phyloP scores from a whole-genome alignment of 2,113 vertebrate genomes.

The Urocolius indicus region DNA sequence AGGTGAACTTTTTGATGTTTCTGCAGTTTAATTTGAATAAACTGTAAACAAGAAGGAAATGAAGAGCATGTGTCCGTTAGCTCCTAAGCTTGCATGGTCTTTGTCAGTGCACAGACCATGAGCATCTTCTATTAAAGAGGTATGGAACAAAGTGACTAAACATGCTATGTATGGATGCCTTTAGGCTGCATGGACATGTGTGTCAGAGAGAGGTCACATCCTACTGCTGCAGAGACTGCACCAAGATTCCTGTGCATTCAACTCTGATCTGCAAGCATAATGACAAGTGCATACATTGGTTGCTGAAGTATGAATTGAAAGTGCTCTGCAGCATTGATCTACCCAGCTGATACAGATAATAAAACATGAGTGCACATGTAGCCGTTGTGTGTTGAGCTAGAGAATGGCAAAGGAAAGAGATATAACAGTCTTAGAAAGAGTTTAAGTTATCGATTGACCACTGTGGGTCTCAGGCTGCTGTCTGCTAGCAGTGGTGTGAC shows the following conservation, averaged over 20 bases:
- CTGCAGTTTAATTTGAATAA: not conserved
- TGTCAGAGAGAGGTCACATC: not conserved
- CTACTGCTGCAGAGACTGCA: not conserved
- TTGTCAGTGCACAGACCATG: not conserved
- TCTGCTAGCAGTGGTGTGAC: not conserved
- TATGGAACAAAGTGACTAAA: not conserved
- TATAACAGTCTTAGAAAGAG: not conserved
- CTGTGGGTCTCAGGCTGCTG: not conserved
- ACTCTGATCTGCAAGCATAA: not conserved
- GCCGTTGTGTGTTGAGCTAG: not conserved
- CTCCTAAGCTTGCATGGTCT: not conserved
- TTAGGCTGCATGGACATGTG: not conserved
- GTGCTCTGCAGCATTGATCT: not conserved
- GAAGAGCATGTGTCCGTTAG: not conserved
- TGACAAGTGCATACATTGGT: fast-evolving
- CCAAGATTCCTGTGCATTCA: not conserved
- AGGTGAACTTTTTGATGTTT: not conserved
- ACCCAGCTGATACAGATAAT: not conserved
- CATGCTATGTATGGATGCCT: not conserved
- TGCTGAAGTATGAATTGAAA: not conserved
- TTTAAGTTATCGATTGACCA: not conserved
- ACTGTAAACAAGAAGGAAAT: not conserved
- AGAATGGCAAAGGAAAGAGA: not conserved
- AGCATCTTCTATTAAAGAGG: not conserved
- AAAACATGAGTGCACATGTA: not conserved